Evolutionary conservation across 2,113 vertebrate genomes (phyloP).

Genomic region (Plecturocebus donacophilus): DNA sequence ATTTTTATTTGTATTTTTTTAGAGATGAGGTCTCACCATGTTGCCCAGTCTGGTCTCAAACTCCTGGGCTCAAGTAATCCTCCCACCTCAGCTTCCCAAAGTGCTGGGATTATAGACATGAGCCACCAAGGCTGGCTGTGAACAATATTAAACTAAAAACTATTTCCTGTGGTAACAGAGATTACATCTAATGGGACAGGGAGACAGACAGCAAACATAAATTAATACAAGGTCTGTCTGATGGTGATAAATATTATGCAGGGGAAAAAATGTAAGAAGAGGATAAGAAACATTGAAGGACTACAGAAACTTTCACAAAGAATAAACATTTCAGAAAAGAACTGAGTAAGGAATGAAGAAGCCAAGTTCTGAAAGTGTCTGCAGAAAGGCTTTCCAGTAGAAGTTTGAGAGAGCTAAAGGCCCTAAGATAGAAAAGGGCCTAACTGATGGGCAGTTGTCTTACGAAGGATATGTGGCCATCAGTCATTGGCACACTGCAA

Average conservation of each 20-base stretch:
- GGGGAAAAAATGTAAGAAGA: background rate
- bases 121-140: no score
- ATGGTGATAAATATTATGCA: background rate
- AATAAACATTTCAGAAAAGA: background rate
- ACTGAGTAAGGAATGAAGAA: background rate
- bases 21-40: no score
- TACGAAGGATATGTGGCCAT: background rate
- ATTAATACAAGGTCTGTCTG: background rate
- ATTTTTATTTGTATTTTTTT: background rate
- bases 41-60: no score
- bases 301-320: background rate
- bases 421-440: background rate
- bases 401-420: background rate
- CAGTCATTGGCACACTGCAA: background rate
- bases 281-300: background rate
- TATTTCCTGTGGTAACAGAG: background rate
- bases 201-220: background rate
- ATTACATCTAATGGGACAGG: background rate
- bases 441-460: background rate
- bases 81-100: no score
- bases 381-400: background rate
- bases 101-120: no score
- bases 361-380: background rate
- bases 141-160: background rate
- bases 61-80: no score